A percentile compares a stretch with the other conserved stretches of the same genome.
These are phyloP conservation scores for Salvelinus namaycush DNA, from an alignment of 2,113 vertebrate genomes.

Conservation along the genomic window DNA sequence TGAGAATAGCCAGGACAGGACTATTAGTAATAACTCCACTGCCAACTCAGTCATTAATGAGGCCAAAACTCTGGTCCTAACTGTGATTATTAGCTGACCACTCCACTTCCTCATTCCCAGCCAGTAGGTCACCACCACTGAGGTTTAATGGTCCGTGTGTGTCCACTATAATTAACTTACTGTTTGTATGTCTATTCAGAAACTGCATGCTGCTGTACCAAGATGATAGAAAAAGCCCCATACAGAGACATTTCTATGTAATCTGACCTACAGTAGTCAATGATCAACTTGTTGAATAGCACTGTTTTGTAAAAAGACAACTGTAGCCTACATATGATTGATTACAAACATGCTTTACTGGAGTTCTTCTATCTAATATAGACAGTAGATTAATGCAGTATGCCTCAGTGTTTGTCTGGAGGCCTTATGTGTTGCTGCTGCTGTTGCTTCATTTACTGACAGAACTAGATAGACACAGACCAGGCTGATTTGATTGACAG, in stretches of 20 bases:
- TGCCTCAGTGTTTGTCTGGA: slow-evolving; percentile 16
- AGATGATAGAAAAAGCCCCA: neutral
- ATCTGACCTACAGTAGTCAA: too few species aligned
- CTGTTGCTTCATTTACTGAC: slow-evolving; percentile 28
- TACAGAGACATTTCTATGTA: neutral
- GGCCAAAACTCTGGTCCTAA: neutral
- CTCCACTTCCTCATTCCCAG: slow-evolving; percentile 41
- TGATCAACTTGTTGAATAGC: neutral
- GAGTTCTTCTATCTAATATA: slow-evolving; percentile 14
- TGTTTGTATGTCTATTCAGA: neutral
- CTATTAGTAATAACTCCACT: neutral
- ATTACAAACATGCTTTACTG: neutral
- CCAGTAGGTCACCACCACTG: slow-evolving; percentile 23
- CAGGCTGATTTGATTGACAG: slow-evolving; percentile 66
- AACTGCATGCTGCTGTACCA: neutral
- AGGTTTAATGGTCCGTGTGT: neutral
- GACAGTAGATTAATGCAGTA: slow-evolving; percentile 6
- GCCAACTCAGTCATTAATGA: slow-evolving; percentile 8
- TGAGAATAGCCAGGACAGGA: too few species aligned
- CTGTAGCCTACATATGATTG: too few species aligned
- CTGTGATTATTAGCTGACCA: slow-evolving; percentile 8
- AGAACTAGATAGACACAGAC: slow-evolving; percentile 49
- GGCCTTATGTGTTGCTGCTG: slow-evolving; percentile 10
- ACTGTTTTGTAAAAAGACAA: too few species aligned
- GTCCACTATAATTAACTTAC: neutral